Evolutionary conservation across 2,113 vertebrate genomes (phyloP), one percentile per base, ranked within the genome.

Genomic region (Otis tarda): DNA sequence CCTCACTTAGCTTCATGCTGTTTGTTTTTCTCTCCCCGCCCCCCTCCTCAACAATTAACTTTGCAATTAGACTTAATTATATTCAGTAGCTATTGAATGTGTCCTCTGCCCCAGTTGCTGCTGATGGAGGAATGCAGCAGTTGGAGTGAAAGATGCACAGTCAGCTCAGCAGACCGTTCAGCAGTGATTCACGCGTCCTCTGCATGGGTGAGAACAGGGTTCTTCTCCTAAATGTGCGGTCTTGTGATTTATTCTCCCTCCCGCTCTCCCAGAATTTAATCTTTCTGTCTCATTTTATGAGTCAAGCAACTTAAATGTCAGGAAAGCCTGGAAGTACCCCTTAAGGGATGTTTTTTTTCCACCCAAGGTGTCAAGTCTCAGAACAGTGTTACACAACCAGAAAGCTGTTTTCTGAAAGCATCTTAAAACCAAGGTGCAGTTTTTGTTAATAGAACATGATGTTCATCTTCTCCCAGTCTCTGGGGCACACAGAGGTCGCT

Each of bases 11-110:
- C 63, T 81, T 95, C 97, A 96, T 1, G 49, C 96, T 96, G 97
- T 94, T 97, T 97, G 92, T 88, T 97, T 83, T 93, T 60, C 88
- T 78, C 41, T 6, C 68, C 47, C 56, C 14, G 3, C 4, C 30
- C 59, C 63, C 73, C 93, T 74, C 77, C 90, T 75, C 93, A 79
- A 93, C 94, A 96, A 97, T 97, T 97, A 97, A 95, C 96, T 97
- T 96, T 81, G 94, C 82, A 97, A 97, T 97, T 97, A 98, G 84
- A 80, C 79, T 91, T 95, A 97, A 97, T 96, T 97, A 94, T 95
- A 71, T 95, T 89, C 94, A 59, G 93, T 49, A 93, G 86, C 61
- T 95, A 59, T 24, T 77, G 90, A 92, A 84, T 64, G 64, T 82
- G 90, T 92, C 92, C 94, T 96, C 53, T 96, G 91, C 83, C 90